phyloP scores from a whole-genome alignment of 37 sponge, comb jelly and placozoan species.

The Agelas oroides region DNA sequence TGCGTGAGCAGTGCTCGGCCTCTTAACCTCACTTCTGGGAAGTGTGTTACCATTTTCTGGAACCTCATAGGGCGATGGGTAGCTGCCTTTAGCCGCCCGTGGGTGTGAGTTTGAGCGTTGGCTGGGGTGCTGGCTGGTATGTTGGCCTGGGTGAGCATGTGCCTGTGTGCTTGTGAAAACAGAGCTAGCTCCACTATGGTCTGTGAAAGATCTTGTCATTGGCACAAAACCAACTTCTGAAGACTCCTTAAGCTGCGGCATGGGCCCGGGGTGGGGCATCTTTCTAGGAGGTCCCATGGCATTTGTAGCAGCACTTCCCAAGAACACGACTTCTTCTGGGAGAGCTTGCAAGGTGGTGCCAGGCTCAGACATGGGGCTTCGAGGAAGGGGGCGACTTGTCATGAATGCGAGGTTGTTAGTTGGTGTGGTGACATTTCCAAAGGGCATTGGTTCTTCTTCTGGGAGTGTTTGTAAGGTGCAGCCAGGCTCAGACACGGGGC shows the following conservation, averaged over 20 bases:
- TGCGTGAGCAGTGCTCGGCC: slow-evolving; percentile 12
- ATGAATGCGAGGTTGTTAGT: too few relatives aligned
- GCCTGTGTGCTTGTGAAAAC: background rate
- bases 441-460: too few relatives aligned
- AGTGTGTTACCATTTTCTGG: slow-evolving; percentile 29
- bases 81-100: background rate
- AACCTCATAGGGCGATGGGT: slow-evolving; percentile 56
- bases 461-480: too few relatives aligned
- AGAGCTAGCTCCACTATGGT: slow-evolving; percentile 4
- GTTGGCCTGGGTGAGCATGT: slow-evolving; percentile 18
- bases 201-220: slow-evolving; percentile 21
- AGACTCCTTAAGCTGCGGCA: background rate
- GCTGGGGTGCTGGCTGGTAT: background rate
- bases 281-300: background rate
- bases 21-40: background rate
- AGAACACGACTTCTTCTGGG: too few relatives aligned
- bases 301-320: too few relatives aligned
- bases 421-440: too few relatives aligned
- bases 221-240: slow-evolving; percentile 9
- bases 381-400: too few relatives aligned
- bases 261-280: slow-evolving; percentile 15
- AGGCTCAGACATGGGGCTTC: too few relatives aligned
- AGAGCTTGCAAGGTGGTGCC: too few relatives aligned
- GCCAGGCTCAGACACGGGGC: background rate
- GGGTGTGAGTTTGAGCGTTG: too few relatives aligned